Evolutionary conservation across 2,113 vertebrate genomes (phyloP).

Genomic region (Pelvicachromis taeniatus): DNA sequence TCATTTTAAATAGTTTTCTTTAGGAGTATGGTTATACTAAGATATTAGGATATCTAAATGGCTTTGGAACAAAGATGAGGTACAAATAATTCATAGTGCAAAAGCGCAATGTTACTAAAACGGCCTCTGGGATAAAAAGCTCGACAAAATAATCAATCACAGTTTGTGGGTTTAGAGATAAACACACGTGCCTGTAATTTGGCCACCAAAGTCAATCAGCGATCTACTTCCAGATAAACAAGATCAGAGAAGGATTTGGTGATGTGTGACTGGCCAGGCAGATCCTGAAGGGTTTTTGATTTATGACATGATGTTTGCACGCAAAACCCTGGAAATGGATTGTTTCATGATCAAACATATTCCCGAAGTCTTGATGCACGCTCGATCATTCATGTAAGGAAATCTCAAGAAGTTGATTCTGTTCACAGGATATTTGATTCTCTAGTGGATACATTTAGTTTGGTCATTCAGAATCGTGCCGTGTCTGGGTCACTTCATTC

Average conservation of each 20-base stretch:
- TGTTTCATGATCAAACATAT: conserved; percentile 49
- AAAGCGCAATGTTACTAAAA: background rate
- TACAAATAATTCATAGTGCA: background rate
- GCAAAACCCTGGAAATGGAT: conserved; percentile 8
- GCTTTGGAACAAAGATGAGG: background rate
- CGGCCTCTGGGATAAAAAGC: background rate
- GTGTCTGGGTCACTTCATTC: background rate
- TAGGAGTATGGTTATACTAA: background rate
- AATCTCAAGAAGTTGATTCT: background rate
- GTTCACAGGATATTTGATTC: background rate
- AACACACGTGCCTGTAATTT: conserved; percentile 33
- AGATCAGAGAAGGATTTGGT: conserved; percentile 26
- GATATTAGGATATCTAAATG: background rate
- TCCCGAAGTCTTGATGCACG: background rate
- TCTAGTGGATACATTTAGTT: background rate
- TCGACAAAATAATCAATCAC: conserved; percentile 35
- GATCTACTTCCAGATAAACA: conserved; percentile 47
- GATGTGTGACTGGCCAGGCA: conserved; percentile 20
- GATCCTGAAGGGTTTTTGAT: conserved; percentile 28
- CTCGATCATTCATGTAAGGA: background rate
- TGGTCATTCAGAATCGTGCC: background rate
- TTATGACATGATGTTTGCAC: conserved; percentile 44
- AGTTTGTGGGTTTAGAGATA: conserved; percentile 47
- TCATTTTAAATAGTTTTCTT: background rate
- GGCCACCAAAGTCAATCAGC: conserved; percentile 27